These are phyloP conservation scores for Scolopax bukidnonensis DNA, from an alignment of 2,797 vertebrate species.

Conservation along the genomic window DNA sequence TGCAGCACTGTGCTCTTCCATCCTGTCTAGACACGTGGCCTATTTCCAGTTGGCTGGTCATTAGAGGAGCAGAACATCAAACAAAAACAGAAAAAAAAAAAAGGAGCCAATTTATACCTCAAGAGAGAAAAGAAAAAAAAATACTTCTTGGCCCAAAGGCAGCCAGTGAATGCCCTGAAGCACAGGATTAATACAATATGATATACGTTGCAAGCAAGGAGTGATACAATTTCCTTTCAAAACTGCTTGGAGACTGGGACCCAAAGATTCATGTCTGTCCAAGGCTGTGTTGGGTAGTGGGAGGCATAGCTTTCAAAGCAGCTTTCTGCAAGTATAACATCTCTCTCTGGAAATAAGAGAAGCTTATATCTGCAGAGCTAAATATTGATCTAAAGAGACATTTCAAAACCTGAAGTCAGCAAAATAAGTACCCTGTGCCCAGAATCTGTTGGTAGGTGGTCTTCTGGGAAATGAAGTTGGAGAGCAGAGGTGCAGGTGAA, in stretches of 20 bases:
- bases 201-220: not conserved
- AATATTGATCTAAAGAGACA: not conserved
- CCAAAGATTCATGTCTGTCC: not conserved
- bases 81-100: not conserved
- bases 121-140: not conserved
- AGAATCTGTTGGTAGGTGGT: not conserved
- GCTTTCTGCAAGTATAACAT: not conserved
- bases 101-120: not conserved
- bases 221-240: not conserved
- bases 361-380: not conserved
- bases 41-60: constrained; percentile 15
- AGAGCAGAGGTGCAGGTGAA: not conserved
- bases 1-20: not conserved
- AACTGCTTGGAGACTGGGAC: not conserved
- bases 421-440: not conserved
- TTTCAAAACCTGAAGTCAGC: not conserved
- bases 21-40: not conserved
- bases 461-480: not conserved
- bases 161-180: not conserved
- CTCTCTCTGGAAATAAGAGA: not conserved
- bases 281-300: not conserved
- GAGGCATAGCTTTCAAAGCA: not conserved
- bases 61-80: not conserved
- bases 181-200: not conserved
- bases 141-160: not conserved